Evolutionary conservation across 2,797 vertebrate species (phyloP).

Genomic region (Acipenser ruthenus): DNA sequence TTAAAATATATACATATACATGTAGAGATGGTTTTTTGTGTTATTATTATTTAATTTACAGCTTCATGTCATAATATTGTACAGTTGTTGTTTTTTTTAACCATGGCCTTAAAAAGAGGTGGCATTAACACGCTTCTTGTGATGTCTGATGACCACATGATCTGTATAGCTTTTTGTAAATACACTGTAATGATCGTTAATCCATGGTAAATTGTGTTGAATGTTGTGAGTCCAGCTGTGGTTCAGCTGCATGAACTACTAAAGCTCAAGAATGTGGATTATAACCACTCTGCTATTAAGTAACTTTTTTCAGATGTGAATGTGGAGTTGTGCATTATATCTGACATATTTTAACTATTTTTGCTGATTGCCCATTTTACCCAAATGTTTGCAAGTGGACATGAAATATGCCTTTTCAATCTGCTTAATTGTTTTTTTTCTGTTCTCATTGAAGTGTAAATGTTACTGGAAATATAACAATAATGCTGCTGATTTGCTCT

Average conservation of each 20-base stretch:
- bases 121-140: slow-evolving; percentile 8
- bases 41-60: slow-evolving; percentile 13
- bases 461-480: slow-evolving; percentile 27
- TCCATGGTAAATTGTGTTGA: slow-evolving; percentile 4
- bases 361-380: too few species aligned
- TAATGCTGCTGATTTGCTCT: slow-evolving; percentile 52
- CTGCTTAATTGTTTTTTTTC: slow-evolving; percentile 17
- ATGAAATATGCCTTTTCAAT: slow-evolving; percentile 16
- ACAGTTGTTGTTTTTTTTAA: slow-evolving; percentile 21
- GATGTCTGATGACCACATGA: slow-evolving; percentile 8
- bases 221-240: background rate
- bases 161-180: slow-evolving; percentile 11
- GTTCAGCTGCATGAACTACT: background rate
- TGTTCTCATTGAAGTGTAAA: slow-evolving; percentile 15
- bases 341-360: slow-evolving; percentile 7
- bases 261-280: slow-evolving; percentile 23
- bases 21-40: background rate
- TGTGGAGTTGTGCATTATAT: background rate
- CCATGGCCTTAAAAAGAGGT: slow-evolving; percentile 15
- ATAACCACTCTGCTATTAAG: slow-evolving; percentile 40
- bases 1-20: slow-evolving; percentile 12
- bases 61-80: slow-evolving; percentile 19
- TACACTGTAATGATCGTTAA: slow-evolving; percentile 16
- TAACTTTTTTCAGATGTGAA: slow-evolving; percentile 12
- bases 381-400: slow-evolving; percentile 14